phyloP scores from a whole-genome alignment of 2,888 invertebrate species.

The Eremobia ochroleuca region DNA sequence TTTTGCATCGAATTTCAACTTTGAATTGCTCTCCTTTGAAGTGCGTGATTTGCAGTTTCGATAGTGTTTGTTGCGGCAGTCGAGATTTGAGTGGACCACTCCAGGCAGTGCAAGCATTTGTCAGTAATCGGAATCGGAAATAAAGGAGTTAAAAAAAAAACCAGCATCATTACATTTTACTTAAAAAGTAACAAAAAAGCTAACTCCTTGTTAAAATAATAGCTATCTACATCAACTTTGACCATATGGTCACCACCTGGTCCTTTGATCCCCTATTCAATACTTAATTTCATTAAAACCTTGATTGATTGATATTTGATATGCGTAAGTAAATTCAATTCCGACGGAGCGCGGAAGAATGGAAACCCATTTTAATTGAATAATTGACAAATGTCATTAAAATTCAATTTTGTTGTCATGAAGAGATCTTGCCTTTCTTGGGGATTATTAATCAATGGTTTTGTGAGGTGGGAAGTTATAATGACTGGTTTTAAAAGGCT shows the following conservation, averaged over 20 bases:
- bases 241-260: slow-evolving; percentile 47
- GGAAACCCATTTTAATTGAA: slow-evolving; percentile 58
- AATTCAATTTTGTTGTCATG: slow-evolving; percentile 64
- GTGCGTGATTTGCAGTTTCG: too few relatives aligned
- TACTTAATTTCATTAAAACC: slow-evolving; percentile 33
- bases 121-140: too few relatives aligned
- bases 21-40: too few relatives aligned
- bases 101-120: too few relatives aligned
- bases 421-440: slow-evolving; percentile 41
- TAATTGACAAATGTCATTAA: slow-evolving; percentile 67
- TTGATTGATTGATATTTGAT: slow-evolving; percentile 59
- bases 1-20: too few relatives aligned
- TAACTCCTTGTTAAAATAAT: background rate
- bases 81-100: too few relatives aligned
- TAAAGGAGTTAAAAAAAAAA: too few relatives aligned
- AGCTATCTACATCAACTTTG: background rate
- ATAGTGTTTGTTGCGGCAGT: too few relatives aligned
- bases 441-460: slow-evolving; percentile 35
- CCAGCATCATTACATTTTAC: too few relatives aligned
- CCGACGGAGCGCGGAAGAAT: slow-evolving; percentile 32
- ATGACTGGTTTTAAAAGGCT: slow-evolving; percentile 9
- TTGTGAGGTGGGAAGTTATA: slow-evolving; percentile 6
- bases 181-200: background rate
- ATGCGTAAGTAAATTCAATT: slow-evolving; percentile 50
- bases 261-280: slow-evolving; percentile 1